Base-by-base conservation (phyloP, 2,113 vertebrate genomes). In the Apteryx mantelli region DNA sequence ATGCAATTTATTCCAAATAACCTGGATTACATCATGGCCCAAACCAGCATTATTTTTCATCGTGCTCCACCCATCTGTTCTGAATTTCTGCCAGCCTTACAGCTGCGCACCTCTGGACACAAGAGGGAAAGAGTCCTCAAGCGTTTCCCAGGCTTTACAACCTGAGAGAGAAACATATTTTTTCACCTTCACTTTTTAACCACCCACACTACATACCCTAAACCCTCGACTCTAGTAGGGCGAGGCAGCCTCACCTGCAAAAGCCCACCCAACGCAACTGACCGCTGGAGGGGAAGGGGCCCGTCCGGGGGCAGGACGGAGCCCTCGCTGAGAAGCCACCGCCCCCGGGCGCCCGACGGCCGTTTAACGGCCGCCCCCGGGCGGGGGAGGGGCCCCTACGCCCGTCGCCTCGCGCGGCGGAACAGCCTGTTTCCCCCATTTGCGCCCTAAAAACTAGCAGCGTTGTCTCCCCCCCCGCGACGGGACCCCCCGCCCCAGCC, bases 11-110 rank as follows among this genome's bases (percentile, higher is more conserved):
- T 38, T 63, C 34, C 69, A 48, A 11, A 34, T 7, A 60, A 61
- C 28, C 28, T 1, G 56, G 30, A 11, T 0, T 13, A 69, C n/a
- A 50, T 9, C 24, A 5, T 1, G 1, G 78, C 60, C 55, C 13
- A 40, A 21, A 1, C 9, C 50, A 64, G 21, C 0, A 0, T 30
- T 14, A 17, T 20, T 16, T n/a, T 68, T 77, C 9, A 42, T 11
- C 12, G n/a, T 2, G 0, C 26, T 25, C 0, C 5, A 12, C 18
- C 53, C 30, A 1, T 1, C 46, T 19, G 3, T 8, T 5, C 38
- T 2, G 32, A 13, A 3, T 2, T 48, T 18, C 50, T 11, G 5
- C 38, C 0, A 7, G 26, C 16, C 38, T 12, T 4, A 24, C 2
- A 52, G n/a, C 44, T 11, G 1, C 0, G 26, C 52, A 9, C 52